Percentiles rank a stretch among this genome's conserved stretches.
Conservation (phyloP, 2,888 invertebrate genomes). For the Platycnemis pennipes region DNA sequence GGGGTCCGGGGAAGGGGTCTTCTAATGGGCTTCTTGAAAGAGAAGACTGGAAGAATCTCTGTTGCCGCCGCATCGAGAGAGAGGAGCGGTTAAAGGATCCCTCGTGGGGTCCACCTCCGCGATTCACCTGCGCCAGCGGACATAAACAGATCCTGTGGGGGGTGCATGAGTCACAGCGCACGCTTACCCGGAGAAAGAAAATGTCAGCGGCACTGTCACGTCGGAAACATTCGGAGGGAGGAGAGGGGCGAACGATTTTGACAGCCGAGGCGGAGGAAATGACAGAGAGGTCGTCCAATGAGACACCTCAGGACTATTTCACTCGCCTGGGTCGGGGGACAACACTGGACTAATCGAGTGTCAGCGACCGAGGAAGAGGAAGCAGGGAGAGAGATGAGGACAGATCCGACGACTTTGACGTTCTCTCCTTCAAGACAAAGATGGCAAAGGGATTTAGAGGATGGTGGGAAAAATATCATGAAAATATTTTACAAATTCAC, state of each 20-base stretch:
- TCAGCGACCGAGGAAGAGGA: background rate
- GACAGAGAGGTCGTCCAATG: background rate
- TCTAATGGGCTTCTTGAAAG: constrained; percentile 16
- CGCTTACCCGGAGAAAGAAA: background rate
- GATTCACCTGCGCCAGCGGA: constrained; percentile 28
- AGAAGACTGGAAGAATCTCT: background rate
- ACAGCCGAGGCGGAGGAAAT: background rate
- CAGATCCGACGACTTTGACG: background rate
- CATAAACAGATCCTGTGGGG: background rate
- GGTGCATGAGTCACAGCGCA: background rate
- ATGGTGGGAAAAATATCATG: no score
- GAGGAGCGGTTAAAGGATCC: no score
- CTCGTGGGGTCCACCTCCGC: background rate
- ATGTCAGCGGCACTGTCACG: background rate
- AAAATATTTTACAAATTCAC: no score
- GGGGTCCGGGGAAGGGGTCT: background rate
- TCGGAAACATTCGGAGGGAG: background rate
- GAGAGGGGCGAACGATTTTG: background rate
- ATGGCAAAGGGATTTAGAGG: background rate
- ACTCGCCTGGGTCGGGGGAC: background rate
- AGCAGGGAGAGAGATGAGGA: background rate
- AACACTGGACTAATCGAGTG: background rate
- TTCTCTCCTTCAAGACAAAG: background rate
- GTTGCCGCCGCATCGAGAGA: background rate
- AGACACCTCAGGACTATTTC: background rate